Evolutionary conservation across 37 sponge, comb jelly and placozoan genomes (phyloP).

Genomic region (Mnemiopsis leidyi): DNA sequence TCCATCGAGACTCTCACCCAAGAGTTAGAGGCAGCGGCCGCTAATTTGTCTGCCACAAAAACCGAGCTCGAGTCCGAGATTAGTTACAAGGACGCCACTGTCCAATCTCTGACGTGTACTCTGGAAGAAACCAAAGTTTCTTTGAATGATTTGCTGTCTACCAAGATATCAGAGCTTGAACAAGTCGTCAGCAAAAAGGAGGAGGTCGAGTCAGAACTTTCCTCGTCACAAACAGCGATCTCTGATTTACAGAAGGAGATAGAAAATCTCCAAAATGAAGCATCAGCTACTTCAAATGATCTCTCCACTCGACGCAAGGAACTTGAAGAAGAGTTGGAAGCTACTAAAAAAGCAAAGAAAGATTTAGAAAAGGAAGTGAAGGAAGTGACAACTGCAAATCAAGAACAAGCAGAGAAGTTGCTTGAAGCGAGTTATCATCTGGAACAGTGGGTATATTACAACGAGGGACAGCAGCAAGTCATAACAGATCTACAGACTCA

Average conservation of each 20-base stretch:
- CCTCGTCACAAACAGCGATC: not conserved
- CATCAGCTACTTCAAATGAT: not conserved
- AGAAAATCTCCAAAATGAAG: not conserved
- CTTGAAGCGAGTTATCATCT: conserved; percentile 23
- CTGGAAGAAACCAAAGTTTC: not conserved
- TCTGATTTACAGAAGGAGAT: not conserved
- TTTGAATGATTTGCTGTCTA: not conserved
- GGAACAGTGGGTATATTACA: conserved; percentile 40
- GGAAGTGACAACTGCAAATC: not conserved
- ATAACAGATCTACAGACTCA: not conserved
- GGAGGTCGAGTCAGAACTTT: not conserved
- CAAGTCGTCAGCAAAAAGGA: not conserved
- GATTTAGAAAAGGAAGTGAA: not conserved
- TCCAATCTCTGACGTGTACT: not conserved
- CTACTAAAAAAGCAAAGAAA: not conserved
- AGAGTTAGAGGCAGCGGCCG: not conserved
- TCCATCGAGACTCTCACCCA: not conserved
- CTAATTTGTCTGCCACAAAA: not conserved
- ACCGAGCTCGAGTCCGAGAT: not conserved
- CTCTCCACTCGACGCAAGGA: not conserved
- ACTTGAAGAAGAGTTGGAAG: not conserved
- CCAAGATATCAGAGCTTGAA: not conserved
- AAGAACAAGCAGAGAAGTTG: not conserved
- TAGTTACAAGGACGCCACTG: not conserved
- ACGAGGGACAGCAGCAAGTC: not conserved